phyloP scores from a whole-genome alignment of 2,797 vertebrate species.

The Anomalospiza imberbis region DNA sequence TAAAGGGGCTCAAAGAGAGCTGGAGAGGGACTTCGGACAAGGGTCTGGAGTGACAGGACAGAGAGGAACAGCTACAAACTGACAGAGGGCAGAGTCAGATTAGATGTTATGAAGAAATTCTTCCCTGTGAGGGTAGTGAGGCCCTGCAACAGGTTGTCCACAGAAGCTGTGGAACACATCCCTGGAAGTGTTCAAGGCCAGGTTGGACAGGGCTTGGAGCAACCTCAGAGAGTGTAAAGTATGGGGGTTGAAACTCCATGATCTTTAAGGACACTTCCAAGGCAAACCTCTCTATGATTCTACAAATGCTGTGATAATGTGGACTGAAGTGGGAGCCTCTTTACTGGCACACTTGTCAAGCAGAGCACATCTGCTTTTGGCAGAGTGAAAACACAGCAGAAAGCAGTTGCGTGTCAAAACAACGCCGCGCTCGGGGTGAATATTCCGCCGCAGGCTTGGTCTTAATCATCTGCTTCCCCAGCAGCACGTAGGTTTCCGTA shows the following conservation, averaged over 20 bases:
- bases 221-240: background rate
- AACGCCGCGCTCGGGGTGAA: background rate
- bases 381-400: background rate
- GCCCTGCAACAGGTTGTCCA: background rate
- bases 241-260: no score
- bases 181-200: background rate
- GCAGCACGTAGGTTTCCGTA: background rate
- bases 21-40: background rate
- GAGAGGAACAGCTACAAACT: background rate
- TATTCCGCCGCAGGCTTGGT: background rate
- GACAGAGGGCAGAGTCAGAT: background rate
- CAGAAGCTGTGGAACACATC: background rate
- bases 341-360: background rate
- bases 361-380: background rate
- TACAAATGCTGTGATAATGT: background rate
- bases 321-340: background rate
- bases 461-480: background rate
- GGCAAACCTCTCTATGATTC: background rate
- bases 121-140: background rate
- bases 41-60: background rate
- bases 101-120: background rate
- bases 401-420: background rate
- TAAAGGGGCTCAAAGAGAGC: background rate
- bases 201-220: background rate
- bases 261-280: background rate